Percentiles rank a stretch among this genome's conserved stretches.
These are phyloP conservation scores for Hedya salicella DNA, from an alignment of 2,888 invertebrate species.

Conservation along the genomic window DNA sequence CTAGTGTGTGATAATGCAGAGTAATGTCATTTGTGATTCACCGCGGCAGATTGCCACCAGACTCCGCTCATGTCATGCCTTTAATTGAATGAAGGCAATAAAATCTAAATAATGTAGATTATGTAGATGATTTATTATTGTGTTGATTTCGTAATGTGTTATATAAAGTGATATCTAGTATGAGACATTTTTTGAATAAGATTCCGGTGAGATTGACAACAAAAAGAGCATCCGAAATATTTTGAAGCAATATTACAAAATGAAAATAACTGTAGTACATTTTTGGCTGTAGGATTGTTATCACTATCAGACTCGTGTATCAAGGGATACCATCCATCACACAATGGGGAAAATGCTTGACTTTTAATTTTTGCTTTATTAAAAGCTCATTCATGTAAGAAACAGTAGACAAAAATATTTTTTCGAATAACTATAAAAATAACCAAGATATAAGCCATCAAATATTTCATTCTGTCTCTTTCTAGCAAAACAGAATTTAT, in stretches of 20 bases:
- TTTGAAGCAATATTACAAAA: neutral
- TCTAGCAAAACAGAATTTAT: too few relatives aligned
- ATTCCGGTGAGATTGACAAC: neutral
- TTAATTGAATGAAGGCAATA: conserved; percentile 71
- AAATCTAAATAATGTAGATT: conserved; percentile 54
- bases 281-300: too few relatives aligned
- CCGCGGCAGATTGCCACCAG: conserved; percentile 62
- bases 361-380: too few relatives aligned
- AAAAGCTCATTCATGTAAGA: too few relatives aligned
- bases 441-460: too few relatives aligned
- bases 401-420: too few relatives aligned
- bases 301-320: too few relatives aligned
- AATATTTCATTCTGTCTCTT: too few relatives aligned
- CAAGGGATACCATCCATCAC: too few relatives aligned
- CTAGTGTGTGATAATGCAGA: conserved; percentile 59
- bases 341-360: too few relatives aligned
- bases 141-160: conserved; percentile 2
- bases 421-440: too few relatives aligned
- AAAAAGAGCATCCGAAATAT: neutral
- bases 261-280: too few relatives aligned
- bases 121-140: conserved; percentile 30
- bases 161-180: neutral
- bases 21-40: conserved; percentile 67
- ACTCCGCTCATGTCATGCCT: conserved; percentile 64
- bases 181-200: neutral